Base-by-base conservation (phyloP, 2,113 vertebrate species). In the Hemichromis elongatus region DNA sequence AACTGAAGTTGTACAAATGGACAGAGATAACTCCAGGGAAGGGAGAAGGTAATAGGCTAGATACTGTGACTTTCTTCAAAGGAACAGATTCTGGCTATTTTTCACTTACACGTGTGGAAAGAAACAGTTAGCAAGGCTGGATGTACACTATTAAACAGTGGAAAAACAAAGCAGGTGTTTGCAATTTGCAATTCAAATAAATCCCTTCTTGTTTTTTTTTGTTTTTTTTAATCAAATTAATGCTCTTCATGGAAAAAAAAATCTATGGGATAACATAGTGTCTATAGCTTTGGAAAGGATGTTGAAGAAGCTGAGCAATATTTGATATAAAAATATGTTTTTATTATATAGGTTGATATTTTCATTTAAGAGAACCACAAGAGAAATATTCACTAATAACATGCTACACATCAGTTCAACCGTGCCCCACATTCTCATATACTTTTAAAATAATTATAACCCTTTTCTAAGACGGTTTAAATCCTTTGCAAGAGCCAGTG, bases 1-100 rank as follows among this genome's bases (percentile, higher is more conserved):
- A 97, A 97, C 96, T 96, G 96, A 97, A 97, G 96, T 97, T 93
- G 94, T 95, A 96, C 90, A 66, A 93, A 94, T 96, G 95, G 92
- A 94, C 92, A 95, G 77, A 88, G 82, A 89, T 87, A 93, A 95
- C 88, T 89, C 89, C 86, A 88, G 93, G 90, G 92, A 93, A 88
- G 54, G 84, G 70, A 82, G n/a, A 5, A 50, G 28, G 35, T 21
- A 24, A 37, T n/a, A 70, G 45, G 47, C 42, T 73, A n/a, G 68
- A 73, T 75, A 75, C 21, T 68, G 9, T 59, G 37, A 80, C 52
- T 86, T 61, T 84, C 19, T 54, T 12, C 5, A 19, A 21, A 61
- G 42, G 26, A 21, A 63, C 5, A 16, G 45, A 75, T 52, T 30
- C 24, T 50, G 45, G 7, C 18, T 26, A 12, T 63, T 63, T 50